phyloP scores from a whole-genome alignment of 2,113 vertebrate species.

The Hippolais icterina region DNA sequence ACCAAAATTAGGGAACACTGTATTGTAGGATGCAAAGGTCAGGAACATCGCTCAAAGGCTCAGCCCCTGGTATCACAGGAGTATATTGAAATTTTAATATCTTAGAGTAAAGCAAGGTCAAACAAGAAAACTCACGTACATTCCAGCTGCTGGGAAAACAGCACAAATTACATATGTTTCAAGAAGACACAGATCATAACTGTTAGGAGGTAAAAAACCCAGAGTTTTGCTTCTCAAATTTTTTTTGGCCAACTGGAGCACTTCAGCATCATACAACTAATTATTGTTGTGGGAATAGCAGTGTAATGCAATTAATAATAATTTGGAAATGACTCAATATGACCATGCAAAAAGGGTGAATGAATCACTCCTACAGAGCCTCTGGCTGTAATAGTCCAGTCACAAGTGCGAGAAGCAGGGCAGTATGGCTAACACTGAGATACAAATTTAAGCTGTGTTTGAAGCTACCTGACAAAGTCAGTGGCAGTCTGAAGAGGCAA shows the following conservation, averaged over 20 bases:
- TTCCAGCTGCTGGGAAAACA: background rate
- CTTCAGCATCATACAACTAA: background rate
- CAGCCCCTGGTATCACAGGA: background rate
- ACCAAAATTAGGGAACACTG: background rate
- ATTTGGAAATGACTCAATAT: background rate
- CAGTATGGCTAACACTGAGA: background rate
- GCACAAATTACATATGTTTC: background rate
- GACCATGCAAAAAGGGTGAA: background rate
- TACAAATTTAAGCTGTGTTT: background rate
- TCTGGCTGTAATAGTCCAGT: background rate
- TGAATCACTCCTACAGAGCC: background rate
- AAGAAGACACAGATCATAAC: background rate
- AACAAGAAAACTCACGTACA: background rate
- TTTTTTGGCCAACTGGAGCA: background rate
- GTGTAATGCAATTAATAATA: background rate
- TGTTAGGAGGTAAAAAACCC: background rate
- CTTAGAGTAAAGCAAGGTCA: background rate
- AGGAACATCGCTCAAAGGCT: background rate
- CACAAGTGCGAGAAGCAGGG: background rate
- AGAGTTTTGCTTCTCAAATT: background rate
- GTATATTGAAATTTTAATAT: background rate
- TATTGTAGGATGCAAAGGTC: background rate
- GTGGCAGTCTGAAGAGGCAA: background rate
- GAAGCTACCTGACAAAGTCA: background rate
- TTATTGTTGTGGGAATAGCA: background rate